Conservation (phyloP, 1,140 invertebrate genomes). For the Drosophila repletoides region DNA sequence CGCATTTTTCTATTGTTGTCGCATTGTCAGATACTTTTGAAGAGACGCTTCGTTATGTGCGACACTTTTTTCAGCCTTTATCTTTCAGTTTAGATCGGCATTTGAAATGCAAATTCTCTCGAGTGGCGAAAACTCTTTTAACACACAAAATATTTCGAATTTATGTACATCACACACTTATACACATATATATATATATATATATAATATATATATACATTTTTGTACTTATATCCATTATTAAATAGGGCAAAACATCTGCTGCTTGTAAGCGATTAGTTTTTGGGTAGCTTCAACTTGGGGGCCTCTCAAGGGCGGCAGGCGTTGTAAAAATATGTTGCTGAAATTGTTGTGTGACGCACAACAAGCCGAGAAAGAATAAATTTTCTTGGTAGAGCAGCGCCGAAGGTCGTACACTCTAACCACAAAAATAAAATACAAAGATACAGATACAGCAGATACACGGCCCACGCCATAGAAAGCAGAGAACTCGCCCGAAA, state of each 20-base stretch:
- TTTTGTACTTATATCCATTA: slow-evolving; percentile 22
- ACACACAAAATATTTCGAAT: slow-evolving; percentile 33
- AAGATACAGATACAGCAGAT: background rate
- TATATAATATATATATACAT: background rate
- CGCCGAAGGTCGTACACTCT: slow-evolving; percentile 39
- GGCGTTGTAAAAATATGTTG: slow-evolving; percentile 19
- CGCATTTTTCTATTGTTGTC: slow-evolving; percentile 2
- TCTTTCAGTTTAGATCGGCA: slow-evolving; percentile 60
- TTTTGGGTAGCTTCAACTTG: slow-evolving; percentile 9
- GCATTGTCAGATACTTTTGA: slow-evolving; percentile 23
- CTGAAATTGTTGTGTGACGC: slow-evolving; percentile 40
- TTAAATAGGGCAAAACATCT: slow-evolving; percentile 24
- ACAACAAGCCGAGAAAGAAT: slow-evolving; percentile 41
- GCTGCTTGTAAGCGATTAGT: slow-evolving; percentile 31
- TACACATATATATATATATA: background rate
- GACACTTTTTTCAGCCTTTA: slow-evolving; percentile 51
- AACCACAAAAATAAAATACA: slow-evolving; percentile 9
- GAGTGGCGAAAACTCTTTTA: slow-evolving; percentile 47
- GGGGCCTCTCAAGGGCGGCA: slow-evolving; percentile 18
- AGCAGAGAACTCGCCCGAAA: slow-evolving; percentile 1
- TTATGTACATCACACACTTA: background rate
- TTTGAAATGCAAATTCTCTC: slow-evolving; percentile 67
- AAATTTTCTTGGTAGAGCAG: slow-evolving; percentile 35
- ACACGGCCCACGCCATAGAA: background rate
- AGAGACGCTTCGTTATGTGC: slow-evolving; percentile 18